Conservation (phyloP, 2,113 vertebrate species). For the Elachura formosa region DNA sequence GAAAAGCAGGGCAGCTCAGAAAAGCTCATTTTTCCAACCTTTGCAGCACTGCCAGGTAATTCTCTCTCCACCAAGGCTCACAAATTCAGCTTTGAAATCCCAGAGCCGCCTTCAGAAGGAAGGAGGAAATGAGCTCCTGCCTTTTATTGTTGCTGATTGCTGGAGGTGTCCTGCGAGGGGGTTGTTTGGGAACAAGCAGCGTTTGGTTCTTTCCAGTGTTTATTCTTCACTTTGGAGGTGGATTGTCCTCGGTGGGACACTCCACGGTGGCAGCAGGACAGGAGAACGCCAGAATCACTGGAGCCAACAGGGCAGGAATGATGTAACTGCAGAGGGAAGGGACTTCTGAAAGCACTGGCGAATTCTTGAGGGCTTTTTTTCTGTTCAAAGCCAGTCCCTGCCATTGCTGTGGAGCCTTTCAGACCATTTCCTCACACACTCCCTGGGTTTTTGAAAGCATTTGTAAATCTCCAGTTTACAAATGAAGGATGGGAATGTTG, state of each 20-base stretch:
- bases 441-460: not conserved
- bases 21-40: not conserved
- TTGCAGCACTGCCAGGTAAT: not conserved
- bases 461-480: not conserved
- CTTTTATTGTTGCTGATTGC: not conserved
- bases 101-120: not conserved
- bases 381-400: not conserved
- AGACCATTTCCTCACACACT: not conserved
- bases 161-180: not conserved
- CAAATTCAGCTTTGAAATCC: not conserved
- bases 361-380: not conserved
- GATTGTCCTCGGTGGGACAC: not conserved
- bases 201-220: not conserved
- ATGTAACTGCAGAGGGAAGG: not conserved
- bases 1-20: not conserved
- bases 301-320: not conserved
- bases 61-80: not conserved
- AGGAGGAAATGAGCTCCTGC: conserved; percentile 26
- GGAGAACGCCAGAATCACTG: not conserved
- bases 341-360: not conserved
- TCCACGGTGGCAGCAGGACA: not conserved
- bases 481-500: not conserved
- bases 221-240: not conserved
- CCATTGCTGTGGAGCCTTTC: not conserved
- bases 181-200: not conserved